A percentile compares a stretch with the other conserved stretches of the same genome.
These are phyloP conservation scores for Engystomops pustulosus DNA, from an alignment of 2,113 vertebrate species.

Conservation along the genomic window DNA sequence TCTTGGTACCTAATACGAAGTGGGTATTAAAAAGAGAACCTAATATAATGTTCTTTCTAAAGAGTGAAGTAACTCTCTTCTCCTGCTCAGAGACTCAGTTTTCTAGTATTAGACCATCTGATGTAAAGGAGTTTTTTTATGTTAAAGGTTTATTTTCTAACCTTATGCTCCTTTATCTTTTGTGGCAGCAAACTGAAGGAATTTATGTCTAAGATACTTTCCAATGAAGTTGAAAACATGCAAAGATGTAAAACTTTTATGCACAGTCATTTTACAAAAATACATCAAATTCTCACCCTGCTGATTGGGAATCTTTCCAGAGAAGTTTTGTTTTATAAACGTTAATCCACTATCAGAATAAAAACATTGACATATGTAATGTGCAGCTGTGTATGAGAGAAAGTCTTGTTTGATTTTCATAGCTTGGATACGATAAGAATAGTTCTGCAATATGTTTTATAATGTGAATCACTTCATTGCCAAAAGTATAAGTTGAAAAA, in stretches of 20 bases:
- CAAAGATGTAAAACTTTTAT: background rate
- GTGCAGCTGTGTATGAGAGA: slow-evolving; percentile 14
- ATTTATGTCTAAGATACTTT: background rate
- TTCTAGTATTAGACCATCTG: no score
- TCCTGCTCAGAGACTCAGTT: no score
- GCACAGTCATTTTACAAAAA: slow-evolving; percentile 1
- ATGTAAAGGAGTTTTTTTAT: no score
- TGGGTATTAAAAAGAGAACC: no score
- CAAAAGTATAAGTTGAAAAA: background rate
- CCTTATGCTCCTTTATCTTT: no score
- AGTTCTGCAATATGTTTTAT: slow-evolving; percentile 29
- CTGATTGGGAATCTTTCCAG: background rate
- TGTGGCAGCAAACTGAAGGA: no score
- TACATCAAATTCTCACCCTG: background rate
- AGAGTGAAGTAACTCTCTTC: no score
- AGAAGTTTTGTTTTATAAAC: slow-evolving; percentile 27
- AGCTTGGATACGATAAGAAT: slow-evolving; percentile 17
- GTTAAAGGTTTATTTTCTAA: no score
- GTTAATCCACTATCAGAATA: slow-evolving; percentile 5
- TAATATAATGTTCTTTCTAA: no score
- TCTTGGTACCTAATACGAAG: no score
- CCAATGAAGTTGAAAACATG: background rate
- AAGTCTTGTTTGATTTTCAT: background rate
- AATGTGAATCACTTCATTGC: slow-evolving; percentile 13
- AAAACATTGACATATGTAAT: slow-evolving; percentile 18